Percentiles rank a stretch among this genome's conserved stretches.
phyloP scores from a whole-genome alignment of 2,797 vertebrate genomes.

The Cirrhinus molitorella region DNA sequence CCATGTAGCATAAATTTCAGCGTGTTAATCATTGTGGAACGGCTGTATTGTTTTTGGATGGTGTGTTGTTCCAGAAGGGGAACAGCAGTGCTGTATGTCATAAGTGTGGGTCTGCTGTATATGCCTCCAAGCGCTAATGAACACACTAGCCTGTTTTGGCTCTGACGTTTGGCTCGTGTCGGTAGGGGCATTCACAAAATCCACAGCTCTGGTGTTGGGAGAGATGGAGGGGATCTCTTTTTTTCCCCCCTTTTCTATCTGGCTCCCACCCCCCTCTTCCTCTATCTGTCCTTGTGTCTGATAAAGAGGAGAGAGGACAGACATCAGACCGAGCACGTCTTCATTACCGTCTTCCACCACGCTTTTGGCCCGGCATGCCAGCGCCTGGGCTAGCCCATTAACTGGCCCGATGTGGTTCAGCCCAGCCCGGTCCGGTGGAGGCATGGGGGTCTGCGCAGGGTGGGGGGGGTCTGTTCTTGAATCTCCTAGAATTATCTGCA shows the following conservation, averaged over 20 bases:
- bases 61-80: conserved; percentile 42
- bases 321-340: conserved; percentile 68
- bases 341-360: conserved; percentile 75
- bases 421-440: conserved; percentile 58
- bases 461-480: conserved; percentile 52
- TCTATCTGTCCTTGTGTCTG: conserved; percentile 39
- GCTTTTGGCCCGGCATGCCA: conserved; percentile 72
- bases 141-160: conserved; percentile 46
- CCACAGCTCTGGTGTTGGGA: conserved; percentile 41
- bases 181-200: conserved; percentile 48
- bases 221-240: conserved; percentile 48
- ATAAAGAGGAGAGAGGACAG: conserved; percentile 54
- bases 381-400: conserved; percentile 76
- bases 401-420: conserved; percentile 62
- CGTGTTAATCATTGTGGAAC: conserved; percentile 43
- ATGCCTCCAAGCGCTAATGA: conserved; percentile 56
- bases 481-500: conserved; percentile 55
- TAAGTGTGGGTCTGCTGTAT: conserved; percentile 41
- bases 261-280: conserved; percentile 2
- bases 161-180: conserved; percentile 34
- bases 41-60: conserved; percentile 46
- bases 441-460: conserved; percentile 54
- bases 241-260: conserved; percentile 29
- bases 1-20: conserved; percentile 27
- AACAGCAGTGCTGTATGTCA: conserved; percentile 42